A percentile compares a stretch with the other conserved stretches of the same genome.
Conservation (phyloP, 1,140 invertebrate species). For the Helicoverpa armigera region DNA sequence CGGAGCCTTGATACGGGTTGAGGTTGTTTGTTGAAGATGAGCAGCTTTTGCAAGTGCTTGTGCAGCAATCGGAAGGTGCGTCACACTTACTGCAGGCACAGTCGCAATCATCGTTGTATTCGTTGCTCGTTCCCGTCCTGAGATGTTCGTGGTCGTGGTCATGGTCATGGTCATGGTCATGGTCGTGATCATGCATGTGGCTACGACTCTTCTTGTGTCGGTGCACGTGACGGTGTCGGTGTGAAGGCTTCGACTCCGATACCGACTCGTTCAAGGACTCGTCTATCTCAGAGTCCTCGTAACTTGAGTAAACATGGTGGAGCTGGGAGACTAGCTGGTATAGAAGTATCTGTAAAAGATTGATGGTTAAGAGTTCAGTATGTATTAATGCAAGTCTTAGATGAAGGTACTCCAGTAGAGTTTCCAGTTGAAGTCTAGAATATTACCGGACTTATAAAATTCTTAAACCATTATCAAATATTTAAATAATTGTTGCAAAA, state of each 20-base stretch:
- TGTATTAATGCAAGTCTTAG: too few species aligned
- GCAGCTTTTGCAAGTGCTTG: conserved; percentile 2
- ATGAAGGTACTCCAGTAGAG: too few species aligned
- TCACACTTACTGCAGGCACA: conserved; percentile 35
- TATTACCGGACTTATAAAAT: too few species aligned
- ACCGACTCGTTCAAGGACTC: conserved; percentile 1
- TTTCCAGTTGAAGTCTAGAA: too few species aligned
- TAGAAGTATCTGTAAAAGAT: conserved; percentile 16
- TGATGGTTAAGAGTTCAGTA: too few species aligned
- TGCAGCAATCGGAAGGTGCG: conserved; percentile 23
- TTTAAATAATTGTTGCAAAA: too few species aligned
- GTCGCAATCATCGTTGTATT: conserved; percentile 24
- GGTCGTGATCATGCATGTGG: not conserved
- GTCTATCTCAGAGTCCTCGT: conserved; percentile 6
- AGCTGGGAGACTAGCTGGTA: conserved; percentile 18
- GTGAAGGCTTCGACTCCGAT: not conserved
- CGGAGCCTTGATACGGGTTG: not conserved
- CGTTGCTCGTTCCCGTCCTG: not conserved
- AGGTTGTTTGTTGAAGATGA: not conserved
- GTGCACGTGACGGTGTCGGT: not conserved
- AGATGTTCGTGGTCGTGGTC: not conserved
- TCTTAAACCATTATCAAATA: too few species aligned
- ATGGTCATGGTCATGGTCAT: conserved; percentile 13
- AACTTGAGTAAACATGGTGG: conserved; percentile 1
- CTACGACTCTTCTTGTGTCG: conserved; percentile 11